Evolutionary conservation across 2,888 invertebrate species (phyloP), one percentile per base, ranked within the genome.

Genomic region (Ennomos fuscantarius): DNA sequence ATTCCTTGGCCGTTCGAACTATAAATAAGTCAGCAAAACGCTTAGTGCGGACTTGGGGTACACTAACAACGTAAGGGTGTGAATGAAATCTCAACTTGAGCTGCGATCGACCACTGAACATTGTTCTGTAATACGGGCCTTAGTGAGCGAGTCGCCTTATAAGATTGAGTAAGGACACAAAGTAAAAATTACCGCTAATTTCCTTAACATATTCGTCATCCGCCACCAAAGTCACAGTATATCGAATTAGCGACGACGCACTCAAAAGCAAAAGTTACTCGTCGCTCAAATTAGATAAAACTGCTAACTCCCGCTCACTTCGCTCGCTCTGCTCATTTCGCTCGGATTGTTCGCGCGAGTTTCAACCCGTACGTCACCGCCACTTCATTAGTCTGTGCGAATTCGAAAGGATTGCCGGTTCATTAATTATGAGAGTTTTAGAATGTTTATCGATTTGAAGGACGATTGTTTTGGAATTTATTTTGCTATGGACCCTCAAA

Each of bases 401-500:
- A 88, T 80, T 74, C 78, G 76, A 86, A 88, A 87, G 87, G 87
- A 87, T 87, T 87, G 85, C 74, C 72, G 73, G 76, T 84, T 83
- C 88, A 89, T 89, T 89, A 89, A 89, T 89, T 87, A 89, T 79
- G 82, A 82, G 76, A 78, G 81, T 69, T 82, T 78, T 76, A 73
- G 74, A 79, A 82, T 84, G 82, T 83, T 84, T 86, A 86, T 81
- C 73, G 76, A 74, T 74, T 72, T 68, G 72, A 69, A 68, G 73
- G 78, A 79, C 78, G 79, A 68, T 74, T 78, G 74, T 74, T 76
- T 75, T 72, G 65, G 70, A 71, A 73, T 75, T 76, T 71, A 31
- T 53, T 54, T 47, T 47, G 41, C 24, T 40, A 11, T 36, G 11
- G 44, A 3, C 2, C 32, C 10, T 35, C 10, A 8, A 11, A 32